phyloP scores from a whole-genome alignment of 2,888 invertebrate species.

The Dynastes hyllus region DNA sequence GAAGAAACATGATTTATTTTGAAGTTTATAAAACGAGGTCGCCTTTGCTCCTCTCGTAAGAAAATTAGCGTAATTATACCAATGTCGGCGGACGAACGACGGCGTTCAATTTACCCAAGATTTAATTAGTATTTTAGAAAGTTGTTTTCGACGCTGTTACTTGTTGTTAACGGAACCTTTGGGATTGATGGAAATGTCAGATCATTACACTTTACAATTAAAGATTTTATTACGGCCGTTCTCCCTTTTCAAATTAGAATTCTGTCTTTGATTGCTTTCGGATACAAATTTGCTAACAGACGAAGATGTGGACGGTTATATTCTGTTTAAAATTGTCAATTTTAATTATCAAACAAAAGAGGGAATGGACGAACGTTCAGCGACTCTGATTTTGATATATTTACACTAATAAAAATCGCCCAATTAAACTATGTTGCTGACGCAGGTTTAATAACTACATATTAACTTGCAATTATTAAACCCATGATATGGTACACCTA shows the following conservation, averaged over 20 bases:
- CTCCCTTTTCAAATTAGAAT: neutral
- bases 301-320: too few species aligned
- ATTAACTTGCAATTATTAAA: too few species aligned
- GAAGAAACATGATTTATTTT: constrained; percentile 23
- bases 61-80: constrained; percentile 26
- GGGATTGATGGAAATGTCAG: constrained; percentile 16
- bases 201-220: constrained; percentile 26
- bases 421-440: too few species aligned
- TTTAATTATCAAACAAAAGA: too few species aligned
- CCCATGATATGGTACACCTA: too few species aligned
- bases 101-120: constrained; percentile 29
- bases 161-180: constrained; percentile 16
- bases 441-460: too few species aligned
- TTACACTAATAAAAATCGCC: too few species aligned
- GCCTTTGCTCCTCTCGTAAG: neutral
- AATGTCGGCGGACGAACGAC: constrained; percentile 9
- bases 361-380: too few species aligned
- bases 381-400: too few species aligned
- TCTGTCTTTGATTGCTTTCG: neutral
- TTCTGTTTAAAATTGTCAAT: too few species aligned
- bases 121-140: constrained; percentile 26
- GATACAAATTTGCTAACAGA: neutral
- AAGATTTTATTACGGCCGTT: neutral
- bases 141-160: constrained; percentile 23
- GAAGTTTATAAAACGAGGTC: constrained; percentile 20